These are phyloP conservation scores for Drosophila paranaensis DNA, from an alignment of 2,888 invertebrate genomes.

Conservation along the genomic window DNA sequence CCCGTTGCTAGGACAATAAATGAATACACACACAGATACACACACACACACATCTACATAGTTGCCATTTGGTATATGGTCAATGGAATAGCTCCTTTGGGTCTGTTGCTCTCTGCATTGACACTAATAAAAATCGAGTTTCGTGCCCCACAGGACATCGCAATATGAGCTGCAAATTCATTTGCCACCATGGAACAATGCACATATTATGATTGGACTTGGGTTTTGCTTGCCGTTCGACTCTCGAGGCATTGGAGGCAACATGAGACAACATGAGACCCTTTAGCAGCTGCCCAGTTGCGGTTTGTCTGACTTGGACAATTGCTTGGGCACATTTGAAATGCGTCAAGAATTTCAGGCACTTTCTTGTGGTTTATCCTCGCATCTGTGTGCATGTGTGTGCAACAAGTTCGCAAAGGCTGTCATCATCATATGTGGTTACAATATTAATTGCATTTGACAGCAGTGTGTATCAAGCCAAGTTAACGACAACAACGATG, in stretches of 20 bases:
- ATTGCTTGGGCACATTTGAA: conserved; percentile 25
- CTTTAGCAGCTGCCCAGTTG: conserved; percentile 33
- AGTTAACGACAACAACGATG: neutral
- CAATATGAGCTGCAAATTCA: conserved; percentile 56
- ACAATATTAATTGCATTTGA: conserved; percentile 31
- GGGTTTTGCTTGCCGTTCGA: conserved; percentile 3
- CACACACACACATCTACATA: conserved; percentile 1
- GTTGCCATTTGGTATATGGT: conserved; percentile 25
- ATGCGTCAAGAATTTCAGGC: conserved; percentile 29
- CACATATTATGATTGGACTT: conserved; percentile 28
- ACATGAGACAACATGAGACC: conserved; percentile 19
- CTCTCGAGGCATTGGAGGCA: conserved; percentile 5
- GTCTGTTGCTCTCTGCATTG: conserved; percentile 43
- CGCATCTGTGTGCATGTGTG: neutral
- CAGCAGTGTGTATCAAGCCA: neutral
- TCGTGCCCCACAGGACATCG: conserved; percentile 36
- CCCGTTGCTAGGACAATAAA: conserved; percentile 24
- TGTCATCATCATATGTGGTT: conserved; percentile 41
- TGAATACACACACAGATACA: conserved; percentile 9
- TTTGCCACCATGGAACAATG: conserved; percentile 44
- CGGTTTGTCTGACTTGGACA: conserved; percentile 14
- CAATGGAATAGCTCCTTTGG: conserved; percentile 51
- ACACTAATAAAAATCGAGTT: conserved; percentile 60
- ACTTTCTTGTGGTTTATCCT: conserved; percentile 17
- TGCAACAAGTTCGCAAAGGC: conserved; percentile 43